Evolutionary conservation across 2,797 vertebrate species (phyloP).

Genomic region (Mionectes olivaceus): DNA sequence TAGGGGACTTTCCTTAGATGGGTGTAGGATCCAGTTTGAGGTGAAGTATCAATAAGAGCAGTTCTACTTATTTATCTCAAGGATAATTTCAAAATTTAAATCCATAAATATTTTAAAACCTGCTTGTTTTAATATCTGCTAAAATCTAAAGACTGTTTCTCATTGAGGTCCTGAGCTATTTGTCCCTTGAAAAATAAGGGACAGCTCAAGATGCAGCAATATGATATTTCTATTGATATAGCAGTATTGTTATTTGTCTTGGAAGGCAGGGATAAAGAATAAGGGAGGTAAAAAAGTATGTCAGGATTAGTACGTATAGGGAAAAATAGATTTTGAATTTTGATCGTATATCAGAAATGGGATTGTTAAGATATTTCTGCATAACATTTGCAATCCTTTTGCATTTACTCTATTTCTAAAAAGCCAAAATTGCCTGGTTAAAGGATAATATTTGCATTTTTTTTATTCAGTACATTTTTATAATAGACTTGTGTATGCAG

Average conservation of each 20-base stretch:
- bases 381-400: background rate
- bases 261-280: background rate
- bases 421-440: background rate
- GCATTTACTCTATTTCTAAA: background rate
- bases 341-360: background rate
- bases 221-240: background rate
- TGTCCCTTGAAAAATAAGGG: background rate
- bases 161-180: background rate
- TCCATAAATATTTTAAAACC: background rate
- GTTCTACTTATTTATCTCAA: background rate
- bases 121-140: background rate
- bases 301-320: background rate
- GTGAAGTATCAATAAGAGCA: background rate
- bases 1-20: background rate
- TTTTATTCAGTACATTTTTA: background rate
- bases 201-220: fast-evolving
- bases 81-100: background rate
- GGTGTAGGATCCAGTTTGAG: background rate
- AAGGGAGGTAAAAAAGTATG: background rate
- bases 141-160: background rate
- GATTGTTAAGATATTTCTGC: background rate
- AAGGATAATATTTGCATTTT: background rate
- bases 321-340: background rate
- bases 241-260: background rate
- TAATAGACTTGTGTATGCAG: background rate